Percentiles rank a stretch among this genome's conserved stretches.
phyloP scores from a whole-genome alignment of 2,797 vertebrate genomes.

The Acanthornis magna region DNA sequence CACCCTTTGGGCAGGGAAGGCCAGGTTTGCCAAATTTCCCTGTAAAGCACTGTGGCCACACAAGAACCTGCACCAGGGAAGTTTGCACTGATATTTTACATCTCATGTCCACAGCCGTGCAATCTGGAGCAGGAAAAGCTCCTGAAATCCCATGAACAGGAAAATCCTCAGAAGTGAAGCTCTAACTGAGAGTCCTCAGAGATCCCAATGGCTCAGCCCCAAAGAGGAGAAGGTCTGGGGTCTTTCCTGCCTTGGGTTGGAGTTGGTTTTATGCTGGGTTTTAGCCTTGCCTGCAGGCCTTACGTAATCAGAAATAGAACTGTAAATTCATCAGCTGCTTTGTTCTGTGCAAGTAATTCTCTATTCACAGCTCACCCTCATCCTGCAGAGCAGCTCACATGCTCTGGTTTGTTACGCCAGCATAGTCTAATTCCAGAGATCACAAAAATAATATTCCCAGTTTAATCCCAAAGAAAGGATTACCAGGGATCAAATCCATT shows the following conservation, averaged over 20 bases:
- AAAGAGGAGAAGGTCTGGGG: background rate
- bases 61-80: background rate
- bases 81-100: background rate
- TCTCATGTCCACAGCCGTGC: rapidly evolving
- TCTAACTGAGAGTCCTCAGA: background rate
- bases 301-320: background rate
- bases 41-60: background rate
- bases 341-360: constrained; percentile 10
- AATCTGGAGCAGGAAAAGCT: background rate
- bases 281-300: background rate
- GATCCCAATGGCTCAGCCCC: rapidly evolving
- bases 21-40: background rate
- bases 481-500: constrained; percentile 37
- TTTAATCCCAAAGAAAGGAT: constrained; percentile 50
- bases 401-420: background rate
- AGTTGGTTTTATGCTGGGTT: background rate
- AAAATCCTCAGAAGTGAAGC: background rate
- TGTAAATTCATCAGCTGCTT: constrained; percentile 40
- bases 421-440: constrained; percentile 27
- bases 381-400: constrained; percentile 38
- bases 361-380: background rate
- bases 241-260: background rate
- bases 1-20: background rate
- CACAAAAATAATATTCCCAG: constrained; percentile 53
- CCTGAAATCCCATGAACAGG: background rate